phyloP scores from a whole-genome alignment of 2,888 invertebrate species.

The Vanessa cardui region DNA sequence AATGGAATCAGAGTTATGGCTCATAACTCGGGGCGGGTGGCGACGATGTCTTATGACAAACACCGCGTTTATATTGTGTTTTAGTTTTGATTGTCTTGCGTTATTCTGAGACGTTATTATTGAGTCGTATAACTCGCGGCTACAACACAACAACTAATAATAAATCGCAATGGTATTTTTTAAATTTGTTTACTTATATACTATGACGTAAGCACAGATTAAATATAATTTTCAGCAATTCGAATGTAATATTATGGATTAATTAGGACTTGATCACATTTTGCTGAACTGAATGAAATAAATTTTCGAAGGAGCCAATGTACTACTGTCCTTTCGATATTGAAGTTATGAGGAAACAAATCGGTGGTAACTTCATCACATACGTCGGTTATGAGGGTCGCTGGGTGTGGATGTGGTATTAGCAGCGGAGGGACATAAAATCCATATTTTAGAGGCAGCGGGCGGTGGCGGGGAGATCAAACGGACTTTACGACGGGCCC shows the following conservation, averaged over 20 bases:
- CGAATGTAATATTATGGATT: background rate
- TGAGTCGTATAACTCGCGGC: conserved; percentile 17
- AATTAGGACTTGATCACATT: background rate
- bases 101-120: conserved; percentile 24
- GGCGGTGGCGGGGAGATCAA: conserved; percentile 71
- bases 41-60: conserved; percentile 60
- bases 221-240: background rate
- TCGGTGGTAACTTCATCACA: conserved; percentile 40
- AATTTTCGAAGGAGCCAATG: background rate
- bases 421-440: conserved; percentile 77
- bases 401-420: conserved; percentile 76
- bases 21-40: conserved; percentile 68
- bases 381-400: conserved; percentile 68
- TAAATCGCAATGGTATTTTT: background rate
- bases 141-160: conserved; percentile 5
- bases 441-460: conserved; percentile 77
- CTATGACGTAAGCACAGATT: background rate
- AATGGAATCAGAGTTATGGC: conserved; percentile 80
- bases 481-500: conserved; percentile 78
- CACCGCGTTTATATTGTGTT: conserved; percentile 61
- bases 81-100: conserved; percentile 42
- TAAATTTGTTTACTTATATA: background rate
- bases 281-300: background rate
- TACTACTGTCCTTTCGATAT: conserved; percentile 14
- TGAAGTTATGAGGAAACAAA: conserved; percentile 24